Evolutionary conservation across 2,113 vertebrate species (phyloP), one percentile per base, ranked within the genome.

Genomic region (Protobothrops mucrosquamatus): DNA sequence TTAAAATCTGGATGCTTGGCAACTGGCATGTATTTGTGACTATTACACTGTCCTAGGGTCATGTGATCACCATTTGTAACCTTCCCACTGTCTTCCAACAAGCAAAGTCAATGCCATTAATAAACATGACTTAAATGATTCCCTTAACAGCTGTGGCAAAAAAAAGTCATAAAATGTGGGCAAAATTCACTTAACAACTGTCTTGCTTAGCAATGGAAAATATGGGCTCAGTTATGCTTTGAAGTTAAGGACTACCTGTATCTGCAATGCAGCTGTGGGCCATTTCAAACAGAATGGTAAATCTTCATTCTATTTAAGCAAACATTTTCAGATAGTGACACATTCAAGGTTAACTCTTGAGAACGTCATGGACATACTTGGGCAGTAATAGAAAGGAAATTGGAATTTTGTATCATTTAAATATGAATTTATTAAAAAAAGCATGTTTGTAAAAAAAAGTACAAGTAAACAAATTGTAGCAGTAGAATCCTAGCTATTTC

Each of bases 251-350:
- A 69, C 12, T 69, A 23, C 22, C 6, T 59, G n/a, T n/a, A 52
- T 81, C 89, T 24, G 23, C 55, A 74, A 29, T 56, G 20, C 59
- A 39, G 57, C 57, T 34, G 64, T 22, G 34, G 7, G 34, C 85
- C n/a, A 54, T 69, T 64, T 88, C 54, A 87, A 48, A 64, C 55
- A 52, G 29, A 11, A 46, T 3, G 89, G 85, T 8, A 93, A 92
- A 92, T 94, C 43, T 55, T n/a, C 51, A 54, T 69, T 91, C 6
- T 91, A 91, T 94, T 95, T 0, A 95, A 92, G 85, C 81, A 91
- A 93, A 93, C 46, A 23, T 26, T 57, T 90, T 94, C 51, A 93
- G 56, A 46, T n/a, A 34, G n/a, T 69, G 29, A 69, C n/a, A 69
- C 15, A 34, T 5, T 39, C 18, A 81, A 81, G 15, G 6, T 81